phyloP scores from a whole-genome alignment of 2,797 vertebrate genomes.

The Anas bernieri region DNA sequence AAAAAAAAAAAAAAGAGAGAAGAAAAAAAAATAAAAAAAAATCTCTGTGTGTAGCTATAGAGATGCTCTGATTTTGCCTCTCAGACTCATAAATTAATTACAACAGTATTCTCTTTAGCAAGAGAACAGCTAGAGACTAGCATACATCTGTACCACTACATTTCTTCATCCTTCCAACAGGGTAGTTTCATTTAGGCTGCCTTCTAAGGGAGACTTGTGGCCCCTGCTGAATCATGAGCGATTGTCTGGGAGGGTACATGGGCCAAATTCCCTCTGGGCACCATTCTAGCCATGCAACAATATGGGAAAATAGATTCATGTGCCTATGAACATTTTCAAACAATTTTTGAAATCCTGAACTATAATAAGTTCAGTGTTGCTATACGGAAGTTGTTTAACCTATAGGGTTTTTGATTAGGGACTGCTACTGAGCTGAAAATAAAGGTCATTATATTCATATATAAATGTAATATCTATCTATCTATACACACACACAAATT shows the following conservation, averaged over 20 bases:
- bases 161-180: background rate
- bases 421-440: background rate
- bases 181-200: background rate
- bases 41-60: background rate
- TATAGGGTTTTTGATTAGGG: background rate
- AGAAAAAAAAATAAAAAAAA: too few relatives aligned
- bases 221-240: background rate
- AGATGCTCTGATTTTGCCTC: background rate
- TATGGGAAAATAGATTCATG: background rate
- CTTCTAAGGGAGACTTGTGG: background rate
- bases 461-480: accelerated
- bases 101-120: background rate
- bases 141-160: background rate
- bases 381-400: background rate
- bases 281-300: background rate
- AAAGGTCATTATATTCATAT: background rate
- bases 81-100: slow-evolving; percentile 14
- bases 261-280: background rate
- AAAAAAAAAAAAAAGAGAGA: too few relatives aligned
- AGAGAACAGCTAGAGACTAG: background rate
- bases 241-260: background rate
- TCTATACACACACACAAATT: background rate
- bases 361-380: background rate
- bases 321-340: background rate
- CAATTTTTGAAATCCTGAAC: background rate